Base-by-base conservation (phyloP, 2,888 invertebrate species). In the Calameuta filiformis region DNA sequence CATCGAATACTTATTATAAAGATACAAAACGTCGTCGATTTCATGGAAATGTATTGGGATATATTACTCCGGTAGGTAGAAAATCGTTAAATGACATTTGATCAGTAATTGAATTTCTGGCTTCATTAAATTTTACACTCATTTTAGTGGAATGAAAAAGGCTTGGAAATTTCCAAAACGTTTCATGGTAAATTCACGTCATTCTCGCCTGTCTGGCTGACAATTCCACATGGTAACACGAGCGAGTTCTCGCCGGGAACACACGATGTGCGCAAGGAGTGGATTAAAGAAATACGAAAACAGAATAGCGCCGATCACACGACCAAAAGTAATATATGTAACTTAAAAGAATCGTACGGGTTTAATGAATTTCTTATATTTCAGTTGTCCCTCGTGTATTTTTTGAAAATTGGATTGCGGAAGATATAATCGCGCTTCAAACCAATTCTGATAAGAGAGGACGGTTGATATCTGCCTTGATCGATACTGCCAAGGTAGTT, bases 191-290 rank as follows among this genome's bases (percentile, higher is more conserved):
- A 99, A 92, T 97, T 99, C 86, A 95, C 96, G 76, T 96, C 96
- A 87, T 94, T 99, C 35, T 97, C 98, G 0, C 99, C 99, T 0
- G 98, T 98, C 0, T 99, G 99, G 99, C 93, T 99, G 40, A 97
- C 98, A 92, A 92, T 98, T 23, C 94, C 94, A 79, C 92, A 95
- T 69, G 94, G 94, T 79, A 94, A 93, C 30, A 92, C 92, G 3
- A 93, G 93, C 78, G 93, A 93, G 33, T 96, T 96, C 89, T 94
- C 94, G 75, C 91, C 97, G 76, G 93, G 94, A 0, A 93, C 94
- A 0, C 97, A 98, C 91, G 98, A 98, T 92, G 94, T 98, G 75
- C 97, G 98, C 89, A 94, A 94, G 86, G 94, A 94, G 33, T 98
- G 98, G 98, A 93, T 97, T 88, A 94, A 94, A 81, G 94, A 95